Evolutionary conservation across 2,888 invertebrate species (phyloP), one percentile per base, ranked within the genome.

Genomic region (Nymphalis urticae): DNA sequence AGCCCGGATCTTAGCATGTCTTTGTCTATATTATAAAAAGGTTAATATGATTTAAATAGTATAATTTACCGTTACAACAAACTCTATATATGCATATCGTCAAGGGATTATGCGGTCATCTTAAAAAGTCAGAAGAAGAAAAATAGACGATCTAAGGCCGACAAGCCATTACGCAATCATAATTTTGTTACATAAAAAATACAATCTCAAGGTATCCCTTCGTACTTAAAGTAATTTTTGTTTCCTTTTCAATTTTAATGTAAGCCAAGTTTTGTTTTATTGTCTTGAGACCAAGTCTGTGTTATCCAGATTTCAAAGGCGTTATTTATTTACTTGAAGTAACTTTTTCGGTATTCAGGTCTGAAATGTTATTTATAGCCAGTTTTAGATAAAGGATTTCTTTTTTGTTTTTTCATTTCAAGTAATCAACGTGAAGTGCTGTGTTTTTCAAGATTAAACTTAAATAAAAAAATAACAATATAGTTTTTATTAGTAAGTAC

Each of bases 221-320:
- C 24, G 24, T 16, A 16, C 24, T 21, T 13, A 21, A 53, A 53
- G 53, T 16, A 21, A 27, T 53, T 53, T 53, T 53, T 53, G 53
- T 24, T 53, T 27, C 24, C 24, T 24, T 53, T 53, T 53, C 27
- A 24, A 53, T 53, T 53, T 53, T 53, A 53, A 53, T 53, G 53
- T 42, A 13, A 53, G 13, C 53, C 13, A 13, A 24, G 51, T 19
- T 21, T 51, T 53, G 24, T 53, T 53, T 53, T 53, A 53, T 53
- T 24, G 53, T 53, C 53, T 53, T 16, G 53, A 24, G 53, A 53
- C 24, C 53, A 24, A 53, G 13, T 53, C 16, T 10, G 24, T 7
- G 53, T 24, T 53, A 53, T 53, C 53, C 53, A 53, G 53, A 53
- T 53, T 53, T 24, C 21, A 4, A 5, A 21, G 24, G 13, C 53